phyloP scores from a whole-genome alignment of 2,113 vertebrate species.

The Motacilla tschutschensis region DNA sequence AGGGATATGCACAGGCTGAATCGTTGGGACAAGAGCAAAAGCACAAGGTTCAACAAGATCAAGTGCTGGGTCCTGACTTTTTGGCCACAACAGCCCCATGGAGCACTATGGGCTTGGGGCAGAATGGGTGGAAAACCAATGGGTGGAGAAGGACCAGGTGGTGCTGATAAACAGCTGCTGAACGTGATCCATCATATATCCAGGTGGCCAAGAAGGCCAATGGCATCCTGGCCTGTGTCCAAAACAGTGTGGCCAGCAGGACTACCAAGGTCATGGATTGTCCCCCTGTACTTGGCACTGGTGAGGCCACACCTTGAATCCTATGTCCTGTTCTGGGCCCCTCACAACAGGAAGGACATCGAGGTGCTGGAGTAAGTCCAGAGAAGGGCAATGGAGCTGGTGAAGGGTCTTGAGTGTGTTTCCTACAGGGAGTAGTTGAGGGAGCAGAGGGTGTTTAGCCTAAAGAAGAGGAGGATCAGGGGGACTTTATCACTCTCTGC shows the following conservation, averaged over 20 bases:
- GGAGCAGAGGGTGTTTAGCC: neutral
- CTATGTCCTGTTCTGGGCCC: neutral
- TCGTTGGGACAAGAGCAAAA: neutral
- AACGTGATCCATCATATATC: accelerated
- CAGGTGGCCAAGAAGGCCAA: neutral
- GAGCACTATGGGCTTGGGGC: neutral
- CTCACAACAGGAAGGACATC: neutral
- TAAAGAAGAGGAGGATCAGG: neutral
- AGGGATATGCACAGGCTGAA: neutral
- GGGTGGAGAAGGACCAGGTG: neutral
- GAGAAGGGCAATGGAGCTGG: neutral
- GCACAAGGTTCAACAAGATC: neutral
- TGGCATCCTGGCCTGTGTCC: neutral
- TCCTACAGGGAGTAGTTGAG: neutral
- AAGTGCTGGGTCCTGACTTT: neutral
- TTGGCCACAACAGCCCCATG: neutral
- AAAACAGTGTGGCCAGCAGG: neutral
- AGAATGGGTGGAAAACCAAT: neutral
- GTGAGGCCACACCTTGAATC: neutral
- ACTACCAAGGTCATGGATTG: neutral
- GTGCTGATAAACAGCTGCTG: neutral
- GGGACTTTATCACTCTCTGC: neutral
- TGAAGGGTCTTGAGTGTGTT: neutral
- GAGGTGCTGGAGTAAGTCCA: neutral
- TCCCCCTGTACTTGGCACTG: neutral